Conservation (phyloP, 2,113 vertebrate genomes). For the human region DNA sequence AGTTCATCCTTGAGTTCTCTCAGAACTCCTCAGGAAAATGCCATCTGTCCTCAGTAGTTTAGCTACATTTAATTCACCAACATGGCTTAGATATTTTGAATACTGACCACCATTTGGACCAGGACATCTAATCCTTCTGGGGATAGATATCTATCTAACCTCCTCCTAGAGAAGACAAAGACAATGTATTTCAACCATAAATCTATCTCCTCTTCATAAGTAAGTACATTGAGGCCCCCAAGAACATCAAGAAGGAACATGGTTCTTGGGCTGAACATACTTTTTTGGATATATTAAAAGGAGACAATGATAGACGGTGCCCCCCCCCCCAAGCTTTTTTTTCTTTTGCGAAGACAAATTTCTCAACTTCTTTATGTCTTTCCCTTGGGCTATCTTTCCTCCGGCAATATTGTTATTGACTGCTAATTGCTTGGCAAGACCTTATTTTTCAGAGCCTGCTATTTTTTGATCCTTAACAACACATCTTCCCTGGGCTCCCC, state of each 20-base stretch:
- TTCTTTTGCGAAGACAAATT: background rate
- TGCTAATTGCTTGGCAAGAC: slow-evolving; percentile 23
- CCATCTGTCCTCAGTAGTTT: background rate
- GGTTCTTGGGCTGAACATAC: background rate
- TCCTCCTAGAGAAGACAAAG: background rate
- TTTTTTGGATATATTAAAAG: background rate
- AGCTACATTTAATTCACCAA: background rate
- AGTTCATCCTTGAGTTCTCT: background rate
- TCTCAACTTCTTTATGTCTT: background rate
- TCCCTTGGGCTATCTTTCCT: background rate
- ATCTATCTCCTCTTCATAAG: background rate
- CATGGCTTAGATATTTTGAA: background rate
- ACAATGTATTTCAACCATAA: background rate
- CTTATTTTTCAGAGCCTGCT: slow-evolving; percentile 50
- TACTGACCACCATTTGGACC: background rate
- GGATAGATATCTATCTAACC: background rate
- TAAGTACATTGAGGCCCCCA: background rate
- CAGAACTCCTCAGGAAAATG: background rate
- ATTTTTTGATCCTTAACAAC: slow-evolving; percentile 31
- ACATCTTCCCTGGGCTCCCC: background rate
- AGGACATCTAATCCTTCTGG: background rate
- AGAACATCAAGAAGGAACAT: background rate
- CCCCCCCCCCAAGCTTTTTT: too few species aligned
- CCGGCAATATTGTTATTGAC: slow-evolving; percentile 36
- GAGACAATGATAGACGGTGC: background rate